Conservation (phyloP, 1,140 invertebrate species). For the Drosophila malerkotliana region DNA sequence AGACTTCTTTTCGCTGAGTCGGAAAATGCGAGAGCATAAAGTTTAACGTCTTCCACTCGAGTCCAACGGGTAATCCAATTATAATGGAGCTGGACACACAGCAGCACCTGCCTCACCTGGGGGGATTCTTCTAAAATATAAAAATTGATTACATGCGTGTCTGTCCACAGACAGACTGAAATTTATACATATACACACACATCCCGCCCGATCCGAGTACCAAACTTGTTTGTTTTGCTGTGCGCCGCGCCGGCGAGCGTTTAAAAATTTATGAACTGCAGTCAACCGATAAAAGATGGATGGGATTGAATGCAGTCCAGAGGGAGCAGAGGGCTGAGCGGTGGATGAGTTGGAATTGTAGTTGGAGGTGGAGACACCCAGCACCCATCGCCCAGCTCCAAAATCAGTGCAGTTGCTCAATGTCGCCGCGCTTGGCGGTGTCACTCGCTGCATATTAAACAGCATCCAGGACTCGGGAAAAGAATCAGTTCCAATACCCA, state of each 20-base stretch:
- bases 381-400: constrained; percentile 23
- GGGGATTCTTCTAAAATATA: constrained; percentile 71
- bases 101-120: constrained; percentile 61
- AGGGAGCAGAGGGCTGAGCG: background rate
- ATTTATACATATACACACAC: background rate
- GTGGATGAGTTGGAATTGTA: background rate
- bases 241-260: constrained; percentile 36
- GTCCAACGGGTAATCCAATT: constrained; percentile 85
- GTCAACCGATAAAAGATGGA: constrained; percentile 64
- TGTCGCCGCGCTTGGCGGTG: constrained; percentile 64
- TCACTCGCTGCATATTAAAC: constrained; percentile 78
- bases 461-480: constrained; percentile 24
- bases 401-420: constrained; percentile 73
- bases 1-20: constrained; percentile 44
- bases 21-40: constrained; percentile 54
- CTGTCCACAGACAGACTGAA: constrained; percentile 16
- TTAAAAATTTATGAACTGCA: constrained; percentile 81
- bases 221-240: constrained; percentile 64
- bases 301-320: constrained; percentile 35
- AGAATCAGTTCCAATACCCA: constrained; percentile 45
- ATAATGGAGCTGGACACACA: constrained; percentile 55
- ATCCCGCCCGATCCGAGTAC: constrained; percentile 2
- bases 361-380: constrained; percentile 15
- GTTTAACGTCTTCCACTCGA: constrained; percentile 46
- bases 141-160: constrained; percentile 79